Evolutionary conservation across 2,888 invertebrate species (phyloP).

Genomic region (Luperina nickerlii): DNA sequence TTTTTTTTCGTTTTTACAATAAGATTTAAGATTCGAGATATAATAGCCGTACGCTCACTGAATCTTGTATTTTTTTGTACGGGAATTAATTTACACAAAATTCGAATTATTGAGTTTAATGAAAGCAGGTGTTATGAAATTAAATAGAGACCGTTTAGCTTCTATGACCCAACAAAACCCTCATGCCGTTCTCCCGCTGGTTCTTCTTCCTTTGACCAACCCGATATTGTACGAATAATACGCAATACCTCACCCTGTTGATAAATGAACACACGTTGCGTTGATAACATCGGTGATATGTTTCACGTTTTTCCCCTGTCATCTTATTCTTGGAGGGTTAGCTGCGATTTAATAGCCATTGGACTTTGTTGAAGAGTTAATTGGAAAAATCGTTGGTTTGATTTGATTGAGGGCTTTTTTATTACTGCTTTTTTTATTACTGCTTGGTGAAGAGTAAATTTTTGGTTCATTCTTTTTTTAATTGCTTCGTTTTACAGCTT

Average conservation of each 20-base stretch:
- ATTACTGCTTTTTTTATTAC: conserved; percentile 2
- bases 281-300: conserved; percentile 77
- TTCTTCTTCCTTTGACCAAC: conserved; percentile 41
- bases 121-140: not conserved
- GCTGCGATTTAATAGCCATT: conserved; percentile 43
- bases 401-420: conserved; percentile 14
- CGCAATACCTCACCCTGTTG: conserved; percentile 77
- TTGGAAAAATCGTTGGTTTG: conserved; percentile 35
- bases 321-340: conserved; percentile 57
- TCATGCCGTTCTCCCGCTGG: conserved; percentile 23
- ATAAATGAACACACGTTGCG: conserved; percentile 78
- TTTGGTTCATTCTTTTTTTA: not conserved
- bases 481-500: not conserved
- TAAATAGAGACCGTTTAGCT: not conserved
- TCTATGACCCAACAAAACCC: not conserved
- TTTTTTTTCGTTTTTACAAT: not conserved
- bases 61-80: not conserved
- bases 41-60: not conserved
- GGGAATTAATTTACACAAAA: not conserved
- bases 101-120: not conserved
- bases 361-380: conserved; percentile 36
- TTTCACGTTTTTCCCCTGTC: conserved; percentile 70
- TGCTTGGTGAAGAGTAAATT: not conserved
- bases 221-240: conserved; percentile 78
- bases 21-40: not conserved